phyloP scores from a whole-genome alignment of 2,797 vertebrate genomes.

The Jordanella pulchra region DNA sequence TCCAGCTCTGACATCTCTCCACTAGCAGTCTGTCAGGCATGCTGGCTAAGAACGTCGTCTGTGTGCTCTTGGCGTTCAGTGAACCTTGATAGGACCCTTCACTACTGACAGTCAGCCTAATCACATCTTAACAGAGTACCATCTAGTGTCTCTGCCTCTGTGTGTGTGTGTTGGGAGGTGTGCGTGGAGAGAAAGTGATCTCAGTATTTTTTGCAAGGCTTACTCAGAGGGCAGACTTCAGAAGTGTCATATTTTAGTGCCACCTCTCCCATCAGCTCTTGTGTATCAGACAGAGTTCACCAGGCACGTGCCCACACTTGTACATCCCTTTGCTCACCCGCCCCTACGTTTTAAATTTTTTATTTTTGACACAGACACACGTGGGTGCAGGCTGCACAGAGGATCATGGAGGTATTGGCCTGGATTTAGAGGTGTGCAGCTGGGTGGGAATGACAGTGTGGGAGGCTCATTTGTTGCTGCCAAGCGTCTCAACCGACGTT shows the following conservation, averaged over 20 bases:
- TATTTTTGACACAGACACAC: background rate
- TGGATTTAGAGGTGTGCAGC: slow-evolving; percentile 59
- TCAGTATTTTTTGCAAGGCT: slow-evolving; percentile 65
- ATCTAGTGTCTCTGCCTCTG: slow-evolving; percentile 49
- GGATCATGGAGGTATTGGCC: slow-evolving; percentile 6
- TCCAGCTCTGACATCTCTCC: slow-evolving; percentile 57
- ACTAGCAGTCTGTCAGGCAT: slow-evolving; percentile 55
- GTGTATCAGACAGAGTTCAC: slow-evolving; percentile 58
- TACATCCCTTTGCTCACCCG: background rate
- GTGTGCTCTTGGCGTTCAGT: slow-evolving; percentile 49
- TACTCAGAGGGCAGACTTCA: slow-evolving; percentile 59
- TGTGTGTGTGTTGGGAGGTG: slow-evolving; percentile 32
- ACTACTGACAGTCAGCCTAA: slow-evolving; percentile 75
- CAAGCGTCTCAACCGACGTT: slow-evolving; percentile 53
- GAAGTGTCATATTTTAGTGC: slow-evolving; percentile 67
- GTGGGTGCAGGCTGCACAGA: background rate
- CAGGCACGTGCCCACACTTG: slow-evolving; percentile 24
- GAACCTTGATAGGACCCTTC: slow-evolving; percentile 68
- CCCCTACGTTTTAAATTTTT: background rate
- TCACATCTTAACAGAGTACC: slow-evolving; percentile 74
- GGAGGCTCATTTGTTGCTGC: slow-evolving; percentile 72
- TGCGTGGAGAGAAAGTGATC: slow-evolving; percentile 57
- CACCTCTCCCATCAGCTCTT: slow-evolving; percentile 62
- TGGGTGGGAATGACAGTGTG: slow-evolving; percentile 51
- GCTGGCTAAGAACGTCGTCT: slow-evolving; percentile 53